phyloP scores from a whole-genome alignment of 2,888 invertebrate genomes.

The Zeuzera pyrina region DNA sequence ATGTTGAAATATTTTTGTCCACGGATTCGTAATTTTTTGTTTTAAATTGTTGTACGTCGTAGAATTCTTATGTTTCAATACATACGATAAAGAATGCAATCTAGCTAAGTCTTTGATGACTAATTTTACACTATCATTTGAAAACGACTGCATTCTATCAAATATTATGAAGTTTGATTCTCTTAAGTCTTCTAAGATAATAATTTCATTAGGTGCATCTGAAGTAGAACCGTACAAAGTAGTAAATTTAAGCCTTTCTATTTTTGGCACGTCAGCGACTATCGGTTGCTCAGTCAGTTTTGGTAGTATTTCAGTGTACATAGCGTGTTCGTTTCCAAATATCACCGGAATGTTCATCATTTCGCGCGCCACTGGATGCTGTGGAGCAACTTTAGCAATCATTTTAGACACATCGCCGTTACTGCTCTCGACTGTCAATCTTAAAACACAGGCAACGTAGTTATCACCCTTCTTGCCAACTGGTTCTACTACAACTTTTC shows the following conservation, averaged over 20 bases:
- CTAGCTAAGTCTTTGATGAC: conserved; percentile 31
- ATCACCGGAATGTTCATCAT: conserved; percentile 13
- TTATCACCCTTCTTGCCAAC: conserved; percentile 17
- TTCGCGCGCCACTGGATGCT: conserved; percentile 15
- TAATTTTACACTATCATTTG: conserved; percentile 23
- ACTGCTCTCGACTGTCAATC: conserved; percentile 19
- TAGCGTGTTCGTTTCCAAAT: conserved; percentile 29
- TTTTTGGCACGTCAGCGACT: conserved; percentile 22
- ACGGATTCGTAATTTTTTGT: conserved; percentile 18
- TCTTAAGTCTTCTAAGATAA: conserved; percentile 36
- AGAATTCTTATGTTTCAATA: conserved; percentile 28
- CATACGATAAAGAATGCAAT: conserved; percentile 36
- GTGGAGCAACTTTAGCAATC: conserved; percentile 37
- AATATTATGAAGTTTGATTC: conserved; percentile 24
- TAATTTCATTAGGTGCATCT: conserved; percentile 28
- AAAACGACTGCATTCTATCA: conserved; percentile 26
- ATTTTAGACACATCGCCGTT: conserved; percentile 24
- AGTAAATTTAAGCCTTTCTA: conserved; percentile 25
- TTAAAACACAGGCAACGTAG: conserved; percentile 14
- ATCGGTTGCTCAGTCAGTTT: conserved; percentile 28
- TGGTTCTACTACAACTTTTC: conserved; percentile 12
- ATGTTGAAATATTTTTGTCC: conserved; percentile 3
- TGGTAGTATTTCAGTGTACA: conserved; percentile 30
- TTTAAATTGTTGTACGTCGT: conserved; percentile 19
- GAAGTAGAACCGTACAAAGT: conserved; percentile 27